Evolutionary conservation across 2,888 invertebrate genomes (phyloP).

Genomic region (Epinotia bilunana): DNA sequence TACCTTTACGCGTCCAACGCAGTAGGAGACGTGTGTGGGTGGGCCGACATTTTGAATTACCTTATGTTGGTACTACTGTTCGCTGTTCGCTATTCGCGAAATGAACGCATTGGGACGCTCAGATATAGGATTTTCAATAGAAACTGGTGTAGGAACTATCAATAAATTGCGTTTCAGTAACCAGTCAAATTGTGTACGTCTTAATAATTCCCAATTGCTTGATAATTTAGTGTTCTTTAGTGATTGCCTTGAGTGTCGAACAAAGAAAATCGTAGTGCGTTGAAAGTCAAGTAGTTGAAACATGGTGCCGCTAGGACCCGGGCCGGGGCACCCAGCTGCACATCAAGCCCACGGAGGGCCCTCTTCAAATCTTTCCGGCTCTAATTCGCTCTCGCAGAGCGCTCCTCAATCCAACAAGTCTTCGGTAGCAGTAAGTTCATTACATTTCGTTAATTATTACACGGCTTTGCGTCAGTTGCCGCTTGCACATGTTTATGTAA

Average conservation of each 20-base stretch:
- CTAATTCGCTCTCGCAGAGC: constrained; percentile 80
- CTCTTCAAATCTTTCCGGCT: constrained; percentile 75
- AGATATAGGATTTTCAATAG: constrained; percentile 80
- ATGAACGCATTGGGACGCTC: constrained; percentile 83
- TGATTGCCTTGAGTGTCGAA: constrained; percentile 80
- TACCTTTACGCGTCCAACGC: constrained; percentile 46
- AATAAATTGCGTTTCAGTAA: constrained; percentile 67
- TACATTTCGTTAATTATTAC: constrained; percentile 57
- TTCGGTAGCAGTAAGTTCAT: constrained; percentile 78
- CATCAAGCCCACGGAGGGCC: constrained; percentile 82
- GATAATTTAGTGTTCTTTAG: constrained; percentile 70
- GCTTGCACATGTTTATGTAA: constrained; percentile 83
- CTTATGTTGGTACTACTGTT: constrained; percentile 73
- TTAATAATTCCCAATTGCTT: constrained; percentile 62
- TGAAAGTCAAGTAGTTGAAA: constrained; percentile 72
- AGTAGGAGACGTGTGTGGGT: constrained; percentile 52
- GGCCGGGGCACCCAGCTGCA: constrained; percentile 84
- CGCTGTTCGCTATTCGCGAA: constrained; percentile 77
- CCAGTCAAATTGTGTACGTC: constrained; percentile 61
- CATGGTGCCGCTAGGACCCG: constrained; percentile 90
- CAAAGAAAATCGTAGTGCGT: constrained; percentile 76
- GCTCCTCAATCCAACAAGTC: constrained; percentile 81
- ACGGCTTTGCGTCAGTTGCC: constrained; percentile 74
- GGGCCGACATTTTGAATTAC: constrained; percentile 59
- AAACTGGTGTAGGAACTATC: constrained; percentile 74